Evolutionary conservation across 2,888 invertebrate genomes (phyloP).

Genomic region (Helobdella robusta): DNA sequence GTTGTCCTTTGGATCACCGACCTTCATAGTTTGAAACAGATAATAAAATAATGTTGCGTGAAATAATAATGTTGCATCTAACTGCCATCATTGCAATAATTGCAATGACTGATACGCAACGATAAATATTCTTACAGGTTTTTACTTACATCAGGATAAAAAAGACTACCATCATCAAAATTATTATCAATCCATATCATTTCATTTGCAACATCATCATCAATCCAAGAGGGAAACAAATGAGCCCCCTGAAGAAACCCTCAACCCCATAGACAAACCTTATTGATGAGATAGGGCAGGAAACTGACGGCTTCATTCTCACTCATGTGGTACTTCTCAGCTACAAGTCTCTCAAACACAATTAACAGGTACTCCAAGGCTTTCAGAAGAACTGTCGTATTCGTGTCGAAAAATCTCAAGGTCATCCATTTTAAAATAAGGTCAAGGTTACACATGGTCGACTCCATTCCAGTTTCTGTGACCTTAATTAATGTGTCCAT

Average conservation of each 20-base stretch:
- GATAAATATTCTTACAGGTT: no score
- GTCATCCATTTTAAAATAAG: constrained; percentile 92
- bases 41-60: no score
- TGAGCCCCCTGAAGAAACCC: no score
- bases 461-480: constrained; percentile 49
- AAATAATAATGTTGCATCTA: no score
- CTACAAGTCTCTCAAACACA: constrained; percentile 69
- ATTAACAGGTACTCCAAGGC: constrained; percentile 80
- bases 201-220: not conserved
- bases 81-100: no score
- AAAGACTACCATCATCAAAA: not conserved
- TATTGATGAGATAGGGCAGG: constrained; percentile 83
- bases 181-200: not conserved
- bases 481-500: constrained; percentile 65
- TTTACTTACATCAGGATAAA: no score
- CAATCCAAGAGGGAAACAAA: no score
- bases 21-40: no score
- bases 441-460: constrained; percentile 80
- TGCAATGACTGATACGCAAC: no score
- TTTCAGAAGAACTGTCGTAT: constrained; percentile 88
- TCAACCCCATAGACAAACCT: constrained; percentile 64
- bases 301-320: constrained; percentile 87
- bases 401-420: constrained; percentile 92
- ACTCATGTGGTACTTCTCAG: constrained; percentile 70
- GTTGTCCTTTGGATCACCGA: constrained; percentile 90